These are phyloP conservation scores for Cheirogaleus major DNA, from an alignment of 2,797 vertebrate genomes.

Conservation along the genomic window DNA sequence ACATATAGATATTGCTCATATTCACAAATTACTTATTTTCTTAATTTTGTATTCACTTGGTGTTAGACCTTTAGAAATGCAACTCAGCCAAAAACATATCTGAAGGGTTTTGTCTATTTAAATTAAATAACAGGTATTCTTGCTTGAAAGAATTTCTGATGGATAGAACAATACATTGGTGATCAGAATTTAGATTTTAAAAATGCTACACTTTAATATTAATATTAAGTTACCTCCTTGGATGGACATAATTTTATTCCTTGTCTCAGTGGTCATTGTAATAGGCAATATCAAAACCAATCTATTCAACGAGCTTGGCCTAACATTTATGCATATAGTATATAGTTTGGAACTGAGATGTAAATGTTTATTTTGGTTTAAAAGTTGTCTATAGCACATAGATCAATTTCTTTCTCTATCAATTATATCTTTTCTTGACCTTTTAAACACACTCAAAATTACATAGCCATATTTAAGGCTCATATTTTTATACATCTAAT, in stretches of 20 bases:
- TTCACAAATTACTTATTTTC: neutral
- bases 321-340: neutral
- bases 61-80: neutral
- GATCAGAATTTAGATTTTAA: neutral
- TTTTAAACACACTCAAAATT: constrained; percentile 16
- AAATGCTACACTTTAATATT: neutral
- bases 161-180: neutral
- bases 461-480: neutral
- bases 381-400: constrained; percentile 10
- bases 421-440: constrained; percentile 18
- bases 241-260: neutral
- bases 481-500: neutral
- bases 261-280: neutral
- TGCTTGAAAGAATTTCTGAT: neutral
- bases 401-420: neutral
- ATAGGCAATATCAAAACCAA: neutral
- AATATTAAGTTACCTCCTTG: neutral
- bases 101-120: neutral
- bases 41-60: neutral
- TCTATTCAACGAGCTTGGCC: neutral
- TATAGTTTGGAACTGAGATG: neutral
- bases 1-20: neutral
- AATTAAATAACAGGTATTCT: neutral
- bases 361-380: neutral
- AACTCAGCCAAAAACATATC: neutral